Base-by-base conservation (phyloP, 2,797 vertebrate genomes). In the Paratrypauchen microcephalus region DNA sequence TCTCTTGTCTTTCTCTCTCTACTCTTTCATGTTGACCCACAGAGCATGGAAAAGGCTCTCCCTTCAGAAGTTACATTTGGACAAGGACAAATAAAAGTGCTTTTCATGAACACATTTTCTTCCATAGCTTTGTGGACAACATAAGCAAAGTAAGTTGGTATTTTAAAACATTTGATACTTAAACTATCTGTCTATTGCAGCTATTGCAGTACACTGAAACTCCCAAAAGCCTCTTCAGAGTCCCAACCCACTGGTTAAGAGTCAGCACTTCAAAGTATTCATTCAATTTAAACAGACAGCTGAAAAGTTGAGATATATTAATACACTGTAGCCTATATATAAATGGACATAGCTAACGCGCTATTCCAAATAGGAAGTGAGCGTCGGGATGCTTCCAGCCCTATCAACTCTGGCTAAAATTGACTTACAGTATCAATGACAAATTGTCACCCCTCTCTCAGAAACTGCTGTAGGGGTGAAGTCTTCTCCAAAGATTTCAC, bases 41-140 rank as follows among this genome's bases (percentile, higher is more conserved):
- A 54, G 55, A 66, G 65, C 24, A 5, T 70, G 21, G 23, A 75
- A 81, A 76, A 62, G 69, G 59, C 54, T 15, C 74, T 72, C 69
- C 54, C 64, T 72, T 66, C 63, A 74, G 65, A 73, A 75, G 73
- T 83, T 80, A 55, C 74, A 68, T 83, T 75, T 80, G 58, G 85
- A 86, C 80, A 83, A 82, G 78, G 77, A 82, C 79, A 81, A 84
- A 83, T 50, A 78, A 56, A 26, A 70, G 65, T 58, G 55, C 24
- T 26, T 30, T 55, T 50, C 24, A 0, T 13, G 12, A 13, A 36
- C 2, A 41, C 39, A 41, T 41, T 41, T 41, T 41, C 12, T 56
- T 55, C 4, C 12, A n/a, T n/a, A 54, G n/a, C 52, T 54, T 54
- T 54, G 8, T 23, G 11, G 48, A n/a, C 7, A 54, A 23, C 52